Evolutionary conservation across 2,797 vertebrate genomes (phyloP), one percentile per base, ranked within the genome.

Genomic region (Sebastes hubbsi): DNA sequence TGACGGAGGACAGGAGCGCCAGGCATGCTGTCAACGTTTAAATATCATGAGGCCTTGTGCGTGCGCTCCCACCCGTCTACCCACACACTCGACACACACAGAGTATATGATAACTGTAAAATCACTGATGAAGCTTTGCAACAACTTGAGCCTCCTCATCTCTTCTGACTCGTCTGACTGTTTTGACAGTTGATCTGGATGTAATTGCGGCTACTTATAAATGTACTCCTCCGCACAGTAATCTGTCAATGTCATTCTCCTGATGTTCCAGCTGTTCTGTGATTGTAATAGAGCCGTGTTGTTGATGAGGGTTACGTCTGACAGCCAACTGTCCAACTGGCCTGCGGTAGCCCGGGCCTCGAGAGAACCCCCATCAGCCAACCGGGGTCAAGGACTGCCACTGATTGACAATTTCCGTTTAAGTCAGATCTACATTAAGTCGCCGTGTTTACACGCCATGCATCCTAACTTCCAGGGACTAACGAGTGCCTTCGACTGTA

Each of bases 11-110:
- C 88, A 79, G 49, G 20, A 86, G 88, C 16, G 77, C 85, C 69
- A 61, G 88, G 90, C 90, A 91, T 82, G 80, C 87, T 93, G 92
- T 91, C 92, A 91, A 89, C 92, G 89, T 91, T 91, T 87, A 90
- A 91, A 92, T 90, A 89, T 90, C 90, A 91, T 70, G 85, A 76
- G 81, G 85, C 85, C 79, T 59, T 73, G 87, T 82, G 82, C 29
- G 46, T 88, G 82, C 74, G 63, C 85, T 87, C 83, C 86, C 87
- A 89, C 86, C 81, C 76, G 24, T 82, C 87, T 77, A 64, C 91
- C 88, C 87, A 89, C 92, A 77, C 85, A 77, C 82, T 70, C 62
- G 54, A 84, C 76, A 81, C 76, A 80, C 82, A 78, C 72, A 65
- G 49, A 68, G 81, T 84, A 89, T 88, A 90, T 77, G 75, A 85